Evolutionary conservation across 64 coral and sea anemone species (phyloP), one percentile per base, ranked within the genome.

Genomic region (Exaiptasia diaphana): DNA sequence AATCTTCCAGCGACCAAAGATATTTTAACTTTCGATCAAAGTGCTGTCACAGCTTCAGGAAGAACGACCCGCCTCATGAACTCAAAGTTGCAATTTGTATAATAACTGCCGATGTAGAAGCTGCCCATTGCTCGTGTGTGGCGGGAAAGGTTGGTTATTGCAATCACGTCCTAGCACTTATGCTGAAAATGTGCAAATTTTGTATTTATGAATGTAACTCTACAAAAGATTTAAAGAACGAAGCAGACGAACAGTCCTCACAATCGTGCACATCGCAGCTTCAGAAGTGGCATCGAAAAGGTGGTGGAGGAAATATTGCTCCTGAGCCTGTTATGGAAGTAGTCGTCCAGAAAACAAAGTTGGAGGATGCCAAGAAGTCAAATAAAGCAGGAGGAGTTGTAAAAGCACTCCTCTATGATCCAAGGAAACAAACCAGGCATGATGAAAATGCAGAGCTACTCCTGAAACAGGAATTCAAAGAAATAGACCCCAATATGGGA

Each of bases 241-340:
- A 89, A 26, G 41, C 58, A 18, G 83, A 77, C 62, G 71, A 86
- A 46, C 58, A 76, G 36, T 41, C 59, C 23, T 45, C 72, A 61
- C 59, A 74, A 50, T 65, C 83, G 5, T 86, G 72, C 71, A 86
- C 83, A 24, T 86, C 83, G 41, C 72, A 86, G 25, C 74, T 86
- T 1, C 83, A 86, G 44, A 74, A 76, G 46, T 76, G 83, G 83
- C 83, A 86, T 74, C 63, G 73, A 53, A 86, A 86, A 46, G 73
- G 83, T 45, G 71, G 59, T 20, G 73, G 83, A 23, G 42, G 50
- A 53, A 86, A 86, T 65, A 77, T 77, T 38, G 45, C 49, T 74
- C 41, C 61, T 33, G 36, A 86, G 26, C 72, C 59, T 24, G 72
- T 86, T 50, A 77, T 86, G 83, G 71, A 86, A 36, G 57, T 86